Evolutionary conservation across 2,888 invertebrate species (phyloP).

Genomic region (Meteorus cinctellus): DNA sequence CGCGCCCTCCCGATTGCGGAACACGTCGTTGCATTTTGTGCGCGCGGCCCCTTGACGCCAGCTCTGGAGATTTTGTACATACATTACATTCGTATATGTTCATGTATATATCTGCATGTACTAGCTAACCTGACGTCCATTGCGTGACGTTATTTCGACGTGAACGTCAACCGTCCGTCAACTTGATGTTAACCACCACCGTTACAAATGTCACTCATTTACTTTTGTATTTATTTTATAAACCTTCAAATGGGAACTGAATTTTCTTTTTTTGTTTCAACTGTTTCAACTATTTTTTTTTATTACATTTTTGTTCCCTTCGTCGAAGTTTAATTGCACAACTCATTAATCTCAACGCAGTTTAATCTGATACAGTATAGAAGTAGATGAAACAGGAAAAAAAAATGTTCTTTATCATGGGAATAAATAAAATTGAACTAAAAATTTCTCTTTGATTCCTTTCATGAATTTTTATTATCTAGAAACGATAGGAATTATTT

Average conservation of each 20-base stretch:
- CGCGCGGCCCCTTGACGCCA: not conserved
- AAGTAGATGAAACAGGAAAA: not conserved
- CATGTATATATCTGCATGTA: not conserved
- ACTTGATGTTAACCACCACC: slow-evolving; percentile 23
- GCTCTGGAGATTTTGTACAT: slow-evolving; percentile 11
- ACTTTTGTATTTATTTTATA: slow-evolving; percentile 13
- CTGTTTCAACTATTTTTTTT: not conserved
- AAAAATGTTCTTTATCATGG: not conserved
- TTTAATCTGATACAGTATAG: not conserved
- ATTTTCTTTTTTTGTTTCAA: too few species aligned
- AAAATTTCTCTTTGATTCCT: too few species aligned
- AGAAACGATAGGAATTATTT: too few species aligned
- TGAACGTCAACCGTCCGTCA: slow-evolving; percentile 25
- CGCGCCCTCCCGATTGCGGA: not conserved
- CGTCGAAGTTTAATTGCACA: not conserved
- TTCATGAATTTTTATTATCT: too few species aligned
- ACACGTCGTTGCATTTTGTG: slow-evolving; percentile 16
- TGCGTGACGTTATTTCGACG: slow-evolving; percentile 31
- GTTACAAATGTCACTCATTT: not conserved
- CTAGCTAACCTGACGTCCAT: slow-evolving; percentile 10
- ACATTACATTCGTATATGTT: not conserved
- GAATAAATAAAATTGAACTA: too few species aligned
- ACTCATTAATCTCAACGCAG: not conserved
- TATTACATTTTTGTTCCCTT: not conserved
- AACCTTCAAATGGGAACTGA: not conserved